Evolutionary conservation across 2,888 invertebrate genomes (phyloP).

Genomic region (Maniola hyperantus): DNA sequence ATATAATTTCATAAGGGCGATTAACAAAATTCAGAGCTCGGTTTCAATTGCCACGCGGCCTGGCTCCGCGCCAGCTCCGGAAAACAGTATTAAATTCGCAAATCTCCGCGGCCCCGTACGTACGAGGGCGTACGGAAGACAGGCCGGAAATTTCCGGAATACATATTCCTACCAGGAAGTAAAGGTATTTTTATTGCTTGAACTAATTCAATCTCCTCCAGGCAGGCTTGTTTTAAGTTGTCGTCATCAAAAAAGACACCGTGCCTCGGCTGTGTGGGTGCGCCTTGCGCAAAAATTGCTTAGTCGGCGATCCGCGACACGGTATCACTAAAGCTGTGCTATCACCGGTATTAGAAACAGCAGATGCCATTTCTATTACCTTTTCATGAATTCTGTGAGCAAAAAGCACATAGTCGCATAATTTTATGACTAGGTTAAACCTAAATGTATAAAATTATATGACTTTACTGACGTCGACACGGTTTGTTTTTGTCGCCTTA

Average conservation of each 20-base stretch:
- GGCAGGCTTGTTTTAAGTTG: no score
- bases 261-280: no score
- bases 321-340: no score
- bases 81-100: slow-evolving; percentile 43
- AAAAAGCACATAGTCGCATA: background rate
- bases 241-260: no score
- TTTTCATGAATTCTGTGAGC: background rate
- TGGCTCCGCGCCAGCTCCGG: slow-evolving; percentile 39
- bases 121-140: background rate
- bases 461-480: slow-evolving; percentile 13
- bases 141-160: slow-evolving; percentile 8
- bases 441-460: slow-evolving; percentile 1
- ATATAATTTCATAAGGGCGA: slow-evolving; percentile 32
- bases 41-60: slow-evolving; percentile 38
- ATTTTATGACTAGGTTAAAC: background rate
- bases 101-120: slow-evolving; percentile 27
- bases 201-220: no score
- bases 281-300: no score
- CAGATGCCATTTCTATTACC: no score
- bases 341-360: no score
- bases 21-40: slow-evolving; percentile 33
- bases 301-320: no score
- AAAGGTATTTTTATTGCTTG: no score
- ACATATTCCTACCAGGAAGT: no score
- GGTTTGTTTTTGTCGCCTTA: slow-evolving; percentile 4